Evolutionary conservation across 2,888 invertebrate genomes (phyloP), one percentile per base, ranked within the genome.

Genomic region (Aricia artaxerxes): DNA sequence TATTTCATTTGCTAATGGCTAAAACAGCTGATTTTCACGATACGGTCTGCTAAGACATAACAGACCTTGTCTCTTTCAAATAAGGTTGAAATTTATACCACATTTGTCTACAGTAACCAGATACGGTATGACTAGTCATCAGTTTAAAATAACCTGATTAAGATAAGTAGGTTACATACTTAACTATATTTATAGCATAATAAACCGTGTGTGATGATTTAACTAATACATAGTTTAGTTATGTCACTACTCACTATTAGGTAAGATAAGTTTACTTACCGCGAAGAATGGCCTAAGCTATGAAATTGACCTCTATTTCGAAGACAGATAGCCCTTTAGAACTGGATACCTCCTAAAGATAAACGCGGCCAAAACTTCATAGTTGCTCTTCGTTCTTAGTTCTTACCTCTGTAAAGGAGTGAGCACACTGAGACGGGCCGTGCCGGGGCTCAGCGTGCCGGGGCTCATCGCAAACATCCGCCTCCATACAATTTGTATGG

Each of bases 81-180:
- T 64, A 16, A 35, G 16, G 69, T 69, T 5, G 1, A 35, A 35
- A 38, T 38, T 69, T 4, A 13, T 11, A 69, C 11, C 4, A 35
- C 9, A 11, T 35, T 69, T 16, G 35, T 69, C 4, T 35, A 16
- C 38, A 13, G 69, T 69, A 35, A 69, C 69, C 13, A 38, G 69
- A 69, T 13, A 69, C 4, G 64, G 64, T 64, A 35, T 31, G 13
- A 31, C 69, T 38, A 69, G 69, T 69, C 69, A 69, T 69, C 69
- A 69, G 35, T 69, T 69, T 38, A 69, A 38, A 69, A 16, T 69
- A 69, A 69, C 69, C 69, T 69, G 35, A 69, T 69, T 69, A 69
- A 38, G 69, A 69, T 69, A 69, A 38, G 69, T 69, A 69, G 69
- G 69, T 69, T 69, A 38, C 31, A 64, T 64, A 64, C 35, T 69